Base-by-base conservation (phyloP, 1,140 invertebrate species). In the Drosophila willistoni region DNA sequence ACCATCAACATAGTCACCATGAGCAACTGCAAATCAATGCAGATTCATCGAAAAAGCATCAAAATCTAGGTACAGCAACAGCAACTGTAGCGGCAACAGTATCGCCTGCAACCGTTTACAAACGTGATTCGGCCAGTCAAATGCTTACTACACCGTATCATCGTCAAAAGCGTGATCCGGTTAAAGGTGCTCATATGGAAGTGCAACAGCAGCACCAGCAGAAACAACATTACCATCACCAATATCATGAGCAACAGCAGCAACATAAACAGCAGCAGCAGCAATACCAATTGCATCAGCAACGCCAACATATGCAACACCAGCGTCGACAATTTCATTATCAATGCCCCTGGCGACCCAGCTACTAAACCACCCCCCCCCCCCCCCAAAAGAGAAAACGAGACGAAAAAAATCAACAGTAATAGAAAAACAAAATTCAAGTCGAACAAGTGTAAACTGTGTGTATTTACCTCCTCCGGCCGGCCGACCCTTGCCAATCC, bases 261-360 rank as follows among this genome's bases (percentile, higher is more conserved):
- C 57, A 59, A 29, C 6, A 22, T 10, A 13, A 42, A n/a, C 36
- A 12, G 3, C 17, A 44, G 7, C 34, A 71, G 7, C 19, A 41
- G 19, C 41, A 51, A 25, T 6, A 19, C 7, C 44, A 47, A 7
- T 22, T 22, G 14, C 44, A 14, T 7, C 44, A 22, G 10, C 44
- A 61, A n/a, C 51, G n/a, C 25, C 57, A 64, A 19, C 62, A 77
- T 54, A 72, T 64, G 41, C 64, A 67, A 29, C 39, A 44, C 7
- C 71, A 64, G 54, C 68, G 64, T n/a, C 75, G 80, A 19, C 67
- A 76, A 14, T 70, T 69, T 19, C 54, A 68, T 10, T 68, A 44
- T 17, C 19, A 56, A 5, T 63, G 60, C 22, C 55, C 42, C 34
- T 84, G 81, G 77, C 67, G 77, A 17, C 62, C 65, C 68, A 70